These are phyloP conservation scores for Hedya salicella DNA, from an alignment of 2,888 invertebrate genomes.

Conservation along the genomic window DNA sequence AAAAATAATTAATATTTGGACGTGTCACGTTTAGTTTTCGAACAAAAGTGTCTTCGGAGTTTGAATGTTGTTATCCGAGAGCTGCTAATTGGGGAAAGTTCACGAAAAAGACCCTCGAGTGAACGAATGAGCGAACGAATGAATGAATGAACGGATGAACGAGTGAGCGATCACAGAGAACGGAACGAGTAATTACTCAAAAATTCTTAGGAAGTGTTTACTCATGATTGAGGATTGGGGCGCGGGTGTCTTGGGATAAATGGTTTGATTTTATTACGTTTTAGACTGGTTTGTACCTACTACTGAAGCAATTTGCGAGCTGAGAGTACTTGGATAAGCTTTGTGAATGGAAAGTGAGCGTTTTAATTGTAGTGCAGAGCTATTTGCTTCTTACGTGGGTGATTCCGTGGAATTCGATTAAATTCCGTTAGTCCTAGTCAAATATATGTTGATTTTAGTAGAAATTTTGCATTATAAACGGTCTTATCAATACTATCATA, in stretches of 20 bases:
- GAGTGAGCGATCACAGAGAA: conserved; percentile 66
- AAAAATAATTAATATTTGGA: conserved; percentile 48
- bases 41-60: conserved; percentile 55
- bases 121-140: conserved; percentile 47
- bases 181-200: conserved; percentile 68
- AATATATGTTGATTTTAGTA: too few species aligned
- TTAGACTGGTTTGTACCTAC: conserved; percentile 14
- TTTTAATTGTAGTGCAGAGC: not conserved
- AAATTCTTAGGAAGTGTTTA: conserved; percentile 58
- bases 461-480: too few species aligned
- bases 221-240: conserved; percentile 16
- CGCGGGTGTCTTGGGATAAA: conserved; percentile 5
- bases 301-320: not conserved
- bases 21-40: conserved; percentile 57
- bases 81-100: conserved; percentile 62
- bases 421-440: too few species aligned
- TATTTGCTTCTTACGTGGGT: not conserved
- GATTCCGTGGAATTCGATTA: too few species aligned
- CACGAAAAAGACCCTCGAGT: conserved; percentile 44
- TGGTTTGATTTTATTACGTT: conserved; percentile 32
- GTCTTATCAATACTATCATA: too few species aligned
- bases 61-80: conserved; percentile 58
- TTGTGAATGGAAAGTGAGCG: not conserved
- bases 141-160: conserved; percentile 64
- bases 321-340: not conserved